Base-by-base conservation (phyloP, 2,113 vertebrate genomes). In the Cebus imitator region DNA sequence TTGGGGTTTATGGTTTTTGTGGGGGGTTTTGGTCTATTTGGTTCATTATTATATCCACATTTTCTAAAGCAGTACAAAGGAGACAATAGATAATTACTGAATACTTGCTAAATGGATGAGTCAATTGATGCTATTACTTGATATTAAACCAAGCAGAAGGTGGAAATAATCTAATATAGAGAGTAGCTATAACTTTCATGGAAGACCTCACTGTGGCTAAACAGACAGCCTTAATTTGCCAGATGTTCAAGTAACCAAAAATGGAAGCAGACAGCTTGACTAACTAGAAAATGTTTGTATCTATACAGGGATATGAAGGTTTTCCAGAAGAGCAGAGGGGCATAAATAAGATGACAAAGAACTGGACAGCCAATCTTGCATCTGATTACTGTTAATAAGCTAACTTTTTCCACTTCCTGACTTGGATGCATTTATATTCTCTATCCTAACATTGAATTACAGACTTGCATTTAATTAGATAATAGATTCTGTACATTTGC, bases 401-500 rank as follows among this genome's bases (percentile, higher is more conserved):
- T 75, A 95, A 81, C 45, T 13, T 52, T 96, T 72, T 91, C 80
- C 37, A 94, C 93, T 97, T 97, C 95, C 95, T 97, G 91, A 95
- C 57, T 37, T 52, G 43, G 70, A 78, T 52, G 23, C 73, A 84
- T 96, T 96, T 97, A 91, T 50, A 85, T 78, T 94, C 86, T 96
- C 78, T 94, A 64, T 81, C 64, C 21, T 96, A 95, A 85, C 72
- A 57, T 64, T 95, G 90, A 97, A 95, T 96, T 97, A 95, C 83
- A 93, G 89, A 90, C 91, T 90, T 93, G 37, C 76, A 97, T 98
- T 97, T 98, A 97, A 98, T 97, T 96, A 97, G 93, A 94, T 93
- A 96, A 98, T 97, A 97, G 97, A 97, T 97, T 98, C 87, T 93
- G 76, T 73, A 95, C 95, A 98, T 98, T 96, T 98, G 48, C 76